These are phyloP conservation scores for Drosophila longiperda DNA, from an alignment of 2,888 invertebrate species.

Conservation along the genomic window DNA sequence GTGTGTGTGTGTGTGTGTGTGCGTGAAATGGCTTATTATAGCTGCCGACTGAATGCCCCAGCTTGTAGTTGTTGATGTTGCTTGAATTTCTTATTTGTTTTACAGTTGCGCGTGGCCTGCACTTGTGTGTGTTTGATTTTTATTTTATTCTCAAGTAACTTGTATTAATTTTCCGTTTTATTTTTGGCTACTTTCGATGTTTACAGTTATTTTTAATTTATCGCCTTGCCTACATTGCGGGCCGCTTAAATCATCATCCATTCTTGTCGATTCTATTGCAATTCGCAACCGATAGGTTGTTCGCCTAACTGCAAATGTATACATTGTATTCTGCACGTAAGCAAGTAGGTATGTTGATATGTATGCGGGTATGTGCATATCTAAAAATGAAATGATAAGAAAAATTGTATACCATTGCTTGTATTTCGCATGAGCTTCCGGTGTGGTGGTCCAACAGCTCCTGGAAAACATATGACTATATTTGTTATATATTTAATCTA, in stretches of 20 bases:
- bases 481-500: constrained; percentile 37
- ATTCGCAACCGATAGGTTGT: neutral
- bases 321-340: neutral
- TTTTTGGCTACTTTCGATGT: constrained; percentile 46
- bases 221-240: constrained; percentile 44
- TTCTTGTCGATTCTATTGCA: constrained; percentile 22
- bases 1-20: constrained; percentile 16
- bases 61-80: constrained; percentile 34
- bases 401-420: neutral
- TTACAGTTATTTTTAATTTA: constrained; percentile 53
- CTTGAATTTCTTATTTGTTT: constrained; percentile 53
- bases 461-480: neutral
- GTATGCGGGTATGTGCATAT: neutral
- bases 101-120: constrained; percentile 70
- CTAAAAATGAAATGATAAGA: constrained; percentile 28
- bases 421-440: constrained; percentile 23
- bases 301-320: neutral
- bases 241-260: constrained; percentile 41
- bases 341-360: neutral
- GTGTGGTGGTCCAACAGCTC: constrained; percentile 3
- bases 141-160: constrained; percentile 38
- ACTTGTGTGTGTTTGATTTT: constrained; percentile 38
- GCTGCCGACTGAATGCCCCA: constrained; percentile 23
- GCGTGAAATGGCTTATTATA: constrained; percentile 57
- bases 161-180: constrained; percentile 47